Percentiles rank a stretch among this genome's conserved stretches.
These are phyloP conservation scores for Typhlichthys eigenmanni DNA, from an alignment of 2,797 vertebrate genomes.

Conservation along the genomic window DNA sequence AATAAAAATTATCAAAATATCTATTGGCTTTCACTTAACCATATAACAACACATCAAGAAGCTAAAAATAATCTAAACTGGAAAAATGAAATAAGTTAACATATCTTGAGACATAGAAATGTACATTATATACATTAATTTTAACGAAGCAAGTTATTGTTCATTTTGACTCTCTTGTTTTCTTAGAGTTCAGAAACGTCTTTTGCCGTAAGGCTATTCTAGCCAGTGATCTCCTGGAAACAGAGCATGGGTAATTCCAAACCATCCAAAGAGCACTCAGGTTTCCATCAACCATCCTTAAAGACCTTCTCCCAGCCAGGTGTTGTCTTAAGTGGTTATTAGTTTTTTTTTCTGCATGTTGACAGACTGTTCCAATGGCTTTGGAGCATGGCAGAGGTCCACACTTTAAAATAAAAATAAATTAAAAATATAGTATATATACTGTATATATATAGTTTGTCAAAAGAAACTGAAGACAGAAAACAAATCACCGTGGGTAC, in stretches of 20 bases:
- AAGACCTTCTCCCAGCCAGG: conserved; percentile 28
- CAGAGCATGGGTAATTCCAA: conserved; percentile 44
- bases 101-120: conserved; percentile 67
- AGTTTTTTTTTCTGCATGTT: conserved; percentile 27
- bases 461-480: conserved; percentile 28
- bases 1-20: conserved; percentile 68
- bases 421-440: conserved; percentile 62
- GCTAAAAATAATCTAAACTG: conserved; percentile 65
- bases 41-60: conserved; percentile 65
- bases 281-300: conserved; percentile 33
- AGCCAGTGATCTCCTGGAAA: conserved; percentile 41
- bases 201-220: conserved; percentile 40
- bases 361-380: conserved; percentile 51
- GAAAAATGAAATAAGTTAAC: conserved; percentile 74
- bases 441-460: conserved; percentile 52
- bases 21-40: conserved; percentile 67
- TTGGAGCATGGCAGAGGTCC: conserved; percentile 62
- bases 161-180: conserved; percentile 34
- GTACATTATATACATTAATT: conserved; percentile 80
- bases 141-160: conserved; percentile 57
- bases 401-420: conserved; percentile 50
- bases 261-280: conserved; percentile 38
- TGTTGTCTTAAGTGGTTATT: conserved; percentile 25
- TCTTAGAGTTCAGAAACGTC: conserved; percentile 28
- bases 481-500: conserved; percentile 32